Base-by-base conservation (phyloP, 1,140 invertebrate genomes). In the Nilaparvata lugens region DNA sequence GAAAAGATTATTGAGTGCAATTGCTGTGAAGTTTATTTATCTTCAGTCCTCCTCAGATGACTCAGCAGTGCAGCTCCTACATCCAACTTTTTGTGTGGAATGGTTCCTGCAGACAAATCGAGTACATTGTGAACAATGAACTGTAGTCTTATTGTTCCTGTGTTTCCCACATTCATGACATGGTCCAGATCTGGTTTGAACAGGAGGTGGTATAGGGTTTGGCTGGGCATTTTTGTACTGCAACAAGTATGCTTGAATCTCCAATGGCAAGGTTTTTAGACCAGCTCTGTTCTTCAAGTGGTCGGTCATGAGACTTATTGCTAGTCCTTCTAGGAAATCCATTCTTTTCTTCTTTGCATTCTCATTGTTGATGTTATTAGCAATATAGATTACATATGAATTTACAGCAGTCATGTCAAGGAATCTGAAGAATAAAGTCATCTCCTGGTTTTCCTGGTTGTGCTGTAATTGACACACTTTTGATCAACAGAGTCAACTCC, bases 401-500 rank as follows among this genome's bases (percentile, higher is more conserved):
- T 70, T 70, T 42, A 68, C 58, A 24, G 60, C 51, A 56, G 58
- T 24, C 18, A 71, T 62, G 61, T 71, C 62, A 48, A 72, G 38
- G 35, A 72, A 40, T n/a, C 56, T 31, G 56, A 48, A 70, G 60
- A 70, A 72, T 13, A 69, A 54, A 5, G 67, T 58, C 71, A 72
- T 53, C 70, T 58, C 24, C 63, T 58, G 18, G 66, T 68, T 60
- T 56, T 23, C 51, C 67, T 42, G 45, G 60, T 58, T 25, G 48
- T 58, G 14, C 43, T 56, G 60, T 70, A 70, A 24, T 45, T 65
- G 5, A 64, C 40, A 63, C 66, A 68, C 57, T 68, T 69, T 62
- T 70, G 69, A 60, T 72, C 69, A 16, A 68, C 48, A 6, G 54
- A 45, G 69, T 71, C 68, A 9, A 72, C 69, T 6, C 71, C 70